These are phyloP conservation scores for Panorpa germanica DNA, from an alignment of 2,888 invertebrate genomes.

Conservation along the genomic window DNA sequence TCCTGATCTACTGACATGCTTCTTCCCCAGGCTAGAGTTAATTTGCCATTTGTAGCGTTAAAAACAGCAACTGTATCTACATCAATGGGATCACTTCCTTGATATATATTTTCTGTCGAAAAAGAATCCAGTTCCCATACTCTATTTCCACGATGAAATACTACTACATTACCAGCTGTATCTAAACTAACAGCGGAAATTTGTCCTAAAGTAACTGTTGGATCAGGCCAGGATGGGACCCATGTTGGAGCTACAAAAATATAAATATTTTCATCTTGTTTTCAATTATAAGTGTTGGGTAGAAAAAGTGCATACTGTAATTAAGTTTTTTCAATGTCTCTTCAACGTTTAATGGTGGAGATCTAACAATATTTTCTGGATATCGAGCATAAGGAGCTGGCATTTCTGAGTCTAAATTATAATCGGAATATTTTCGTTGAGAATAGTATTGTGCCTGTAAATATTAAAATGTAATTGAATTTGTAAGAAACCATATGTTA, in stretches of 20 bases:
- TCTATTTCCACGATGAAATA: slow-evolving; percentile 64
- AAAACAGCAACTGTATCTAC: slow-evolving; percentile 43
- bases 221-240: slow-evolving; percentile 35
- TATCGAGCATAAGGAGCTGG: no score
- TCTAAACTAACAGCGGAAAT: slow-evolving; percentile 68
- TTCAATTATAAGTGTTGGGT: no score
- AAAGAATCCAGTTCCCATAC: slow-evolving; percentile 44
- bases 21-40: slow-evolving; percentile 47
- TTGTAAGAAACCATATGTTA: no score
- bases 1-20: slow-evolving; percentile 32
- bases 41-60: slow-evolving; percentile 35
- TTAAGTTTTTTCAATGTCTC: no score
- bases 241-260: slow-evolving; percentile 36
- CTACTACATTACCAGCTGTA: slow-evolving; percentile 45
- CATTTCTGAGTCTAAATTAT: no score
- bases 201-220: slow-evolving; percentile 40
- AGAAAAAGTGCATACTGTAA: no score
- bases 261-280: no score
- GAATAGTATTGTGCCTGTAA: no score
- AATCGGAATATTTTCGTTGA: no score
- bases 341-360: no score
- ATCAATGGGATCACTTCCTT: slow-evolving; percentile 33
- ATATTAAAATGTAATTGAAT: no score
- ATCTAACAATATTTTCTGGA: no score
- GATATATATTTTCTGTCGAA: slow-evolving; percentile 31